Base-by-base conservation (phyloP, 2,113 vertebrate genomes). In the Tupaia tana region DNA sequence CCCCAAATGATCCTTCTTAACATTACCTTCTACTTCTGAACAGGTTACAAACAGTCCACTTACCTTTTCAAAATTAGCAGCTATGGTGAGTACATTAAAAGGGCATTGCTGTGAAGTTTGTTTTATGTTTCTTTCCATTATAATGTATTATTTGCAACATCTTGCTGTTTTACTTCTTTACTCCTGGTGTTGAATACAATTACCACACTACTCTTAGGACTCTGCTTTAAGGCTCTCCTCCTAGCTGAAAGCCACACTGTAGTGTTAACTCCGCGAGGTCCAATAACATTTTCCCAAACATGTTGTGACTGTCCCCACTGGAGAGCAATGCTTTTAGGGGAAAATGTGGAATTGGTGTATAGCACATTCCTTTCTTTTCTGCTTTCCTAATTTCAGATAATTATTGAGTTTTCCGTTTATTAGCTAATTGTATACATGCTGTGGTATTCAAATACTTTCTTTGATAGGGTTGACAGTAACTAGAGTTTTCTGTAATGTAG, bases 221-320 rank as follows among this genome's bases (percentile, higher is more conserved):
- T 97, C 56, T 25, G 67, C 97, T 97, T 97, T 93, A 94, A 94
- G 93, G 93, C 61, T 93, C 78, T 85, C 25, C 71, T 95, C 89
- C 84, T 43, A 84, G 94, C 95, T 93, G 82, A 94, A 93, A 95
- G 34, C 24, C 95, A 90, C 73, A 16, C 95, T 22, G 2, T 27
- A 52, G 93, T 59, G 34, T 97, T 97, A 97, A 75, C 89, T 95
- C 95, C 71, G 54, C 19, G 34, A 83, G 58, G 79, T 83, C 95
- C 95, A 73, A 70, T 95, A 96, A 95, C 63, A 64, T 97, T 94
- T 95, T 88, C 58, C 96, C 95, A 96, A 97, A 90, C 43, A 96
- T 27, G n/a, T 97, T 97, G 97, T 97, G 85, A 97, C 97, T 96
- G 87, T 93, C 92, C 54, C 95, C 95, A 93, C 19, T 90, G 93